Base-by-base conservation (phyloP, 2,888 invertebrate species). In the Heliconius charithonia region DNA sequence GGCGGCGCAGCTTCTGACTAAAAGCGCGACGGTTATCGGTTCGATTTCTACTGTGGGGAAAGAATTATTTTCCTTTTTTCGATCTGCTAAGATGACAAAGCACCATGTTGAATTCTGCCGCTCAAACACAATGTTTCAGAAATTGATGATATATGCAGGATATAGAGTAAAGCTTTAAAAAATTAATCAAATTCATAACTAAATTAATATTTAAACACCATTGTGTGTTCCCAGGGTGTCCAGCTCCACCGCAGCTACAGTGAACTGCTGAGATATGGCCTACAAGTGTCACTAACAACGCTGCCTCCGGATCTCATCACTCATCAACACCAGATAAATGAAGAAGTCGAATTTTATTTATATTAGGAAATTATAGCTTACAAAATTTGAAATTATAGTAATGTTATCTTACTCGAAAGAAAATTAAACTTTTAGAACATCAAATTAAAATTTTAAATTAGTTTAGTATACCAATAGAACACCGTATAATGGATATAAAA, bases 171-270 rank as follows among this genome's bases (percentile, higher is more conserved):
- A 45, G 16, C 16, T 45, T 16, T 45, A 45, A 45, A 16, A 45
- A 45, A 45, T 4, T 45, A 25, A 25, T 65, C 7, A 16, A 66
- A 16, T 45, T 16, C 7, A 7, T 19, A 27, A 25, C 9, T 41
- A 45, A 69, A 41, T 69, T 2, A 10, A 37, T 37, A 37, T 37
- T 37, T 37, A 0, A 37, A 10, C 37, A 2, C 37, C 37, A 37
- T 25, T 41, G 12, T 82, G 80, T 81, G 83, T 83, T 89, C 92
- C 63, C 92, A 96, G 96, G 92, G 90, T 96, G 96, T 89, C 96
- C 96, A 80, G 94, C 95, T 0, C 89, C 92, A 41, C 89, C 91
- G 69, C 87, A 89, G 80, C 85, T 86, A 79, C 86, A 89, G 73
- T 93, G 89, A 93, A 88, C 75, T 78, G 73, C n/a, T 74, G 12